Evolutionary conservation across 2,888 invertebrate species (phyloP), one percentile per base, ranked within the genome.

Genomic region (Caradrina kadenii): DNA sequence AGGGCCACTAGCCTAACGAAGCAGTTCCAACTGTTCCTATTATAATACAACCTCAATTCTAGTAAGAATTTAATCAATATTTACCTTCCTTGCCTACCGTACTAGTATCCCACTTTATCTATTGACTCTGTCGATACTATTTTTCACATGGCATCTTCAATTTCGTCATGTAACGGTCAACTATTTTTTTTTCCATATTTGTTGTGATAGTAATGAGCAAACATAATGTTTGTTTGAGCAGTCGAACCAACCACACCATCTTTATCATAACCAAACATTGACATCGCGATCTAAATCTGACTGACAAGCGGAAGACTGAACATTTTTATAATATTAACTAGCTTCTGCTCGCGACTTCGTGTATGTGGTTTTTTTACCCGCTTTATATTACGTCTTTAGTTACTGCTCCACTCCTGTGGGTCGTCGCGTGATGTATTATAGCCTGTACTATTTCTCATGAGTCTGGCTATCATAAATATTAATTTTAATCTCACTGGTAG

Each of bases 251-350:
- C 55, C 66, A 70, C 52, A 70, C 49, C 35, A 53, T 62, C 61
- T 76, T 80, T 87, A 86, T 87, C 85, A 79, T 79, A 78, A 19
- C 48, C 77, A 87, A 87, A 87, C 82, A 86, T 60, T 59, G 10
- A 21, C 58, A 48, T 65, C 66, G 72, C 74, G 77, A 69, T 80
- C 73, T 69, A 76, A 77, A 80, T 80, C 76, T 75, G 75, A 71
- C 73, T 75, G 62, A 79, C 79, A 76, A 53, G 70, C 69, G 64
- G 64, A 65, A 73, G 70, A 70, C 58, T 52, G 19, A 49, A 64
- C 52, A 62, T 67, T 61, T 81, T 72, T 61, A 65, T 63, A 22
- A 67, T 61, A 42, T 42, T 15, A 42, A 42, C 26, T 26, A 26
- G 26, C 26, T 26, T 3, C 26, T 26, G 26, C 26, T 4, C 26